Conservation (phyloP, 2,113 vertebrate genomes). For the Octodon degus region DNA sequence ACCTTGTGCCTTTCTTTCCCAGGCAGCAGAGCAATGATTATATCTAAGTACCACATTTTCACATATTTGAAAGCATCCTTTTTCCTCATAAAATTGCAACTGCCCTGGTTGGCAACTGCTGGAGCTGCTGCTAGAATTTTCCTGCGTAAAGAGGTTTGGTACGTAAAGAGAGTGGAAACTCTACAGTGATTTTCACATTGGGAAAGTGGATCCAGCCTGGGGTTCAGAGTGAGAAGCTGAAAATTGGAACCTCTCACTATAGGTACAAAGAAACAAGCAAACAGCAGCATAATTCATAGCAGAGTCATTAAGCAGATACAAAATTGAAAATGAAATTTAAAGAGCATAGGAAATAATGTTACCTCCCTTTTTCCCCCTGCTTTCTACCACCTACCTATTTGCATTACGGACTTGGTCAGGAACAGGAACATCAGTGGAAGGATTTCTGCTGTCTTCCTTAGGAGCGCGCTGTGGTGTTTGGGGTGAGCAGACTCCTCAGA, state of each 20-base stretch:
- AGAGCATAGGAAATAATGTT: background rate
- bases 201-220: background rate
- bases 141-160: background rate
- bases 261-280: background rate
- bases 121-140: background rate
- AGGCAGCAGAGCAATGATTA: conserved; percentile 56
- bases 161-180: background rate
- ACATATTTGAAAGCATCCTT: background rate
- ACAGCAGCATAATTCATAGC: background rate
- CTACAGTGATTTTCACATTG: background rate
- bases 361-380: background rate
- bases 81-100: conserved; percentile 27
- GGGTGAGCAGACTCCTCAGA: background rate
- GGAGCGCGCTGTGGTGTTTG: background rate
- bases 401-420: background rate
- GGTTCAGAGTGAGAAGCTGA: background rate
- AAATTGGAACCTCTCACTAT: background rate
- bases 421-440: background rate
- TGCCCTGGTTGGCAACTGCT: background rate
- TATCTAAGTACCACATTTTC: conserved; percentile 51
- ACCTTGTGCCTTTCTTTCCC: conserved; percentile 48
- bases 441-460: background rate
- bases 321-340: background rate
- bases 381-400: background rate
- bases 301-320: rapidly evolving